These are phyloP conservation scores for Nymphalis urticae DNA, from an alignment of 2,888 invertebrate genomes.

Conservation along the genomic window DNA sequence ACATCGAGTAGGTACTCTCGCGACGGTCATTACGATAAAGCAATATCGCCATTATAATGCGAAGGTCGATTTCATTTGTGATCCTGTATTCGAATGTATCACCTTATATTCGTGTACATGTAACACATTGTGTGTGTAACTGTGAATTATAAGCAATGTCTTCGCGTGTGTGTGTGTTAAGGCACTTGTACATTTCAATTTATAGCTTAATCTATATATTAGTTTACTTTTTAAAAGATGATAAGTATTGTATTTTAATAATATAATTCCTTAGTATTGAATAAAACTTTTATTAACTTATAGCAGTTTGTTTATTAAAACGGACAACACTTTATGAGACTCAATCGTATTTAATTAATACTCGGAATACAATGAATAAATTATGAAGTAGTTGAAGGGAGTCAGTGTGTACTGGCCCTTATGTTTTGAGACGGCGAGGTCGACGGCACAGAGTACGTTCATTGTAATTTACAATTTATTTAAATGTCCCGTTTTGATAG, in stretches of 20 bases:
- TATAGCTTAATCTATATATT: background rate
- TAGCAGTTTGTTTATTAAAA: background rate
- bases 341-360: background rate
- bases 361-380: background rate
- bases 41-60: constrained; percentile 34
- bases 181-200: constrained; percentile 3
- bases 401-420: constrained; percentile 45
- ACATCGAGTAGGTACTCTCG: constrained; percentile 10
- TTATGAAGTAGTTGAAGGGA: background rate
- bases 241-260: too few relatives aligned
- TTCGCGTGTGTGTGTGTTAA: constrained; percentile 29
- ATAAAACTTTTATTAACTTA: too few relatives aligned
- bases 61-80: constrained; percentile 72
- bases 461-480: constrained; percentile 78
- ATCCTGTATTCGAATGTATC: constrained; percentile 61
- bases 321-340: background rate
- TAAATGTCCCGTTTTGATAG: constrained; percentile 72
- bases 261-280: too few relatives aligned
- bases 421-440: constrained; percentile 59
- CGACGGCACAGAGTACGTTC: constrained; percentile 61
- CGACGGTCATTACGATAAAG: constrained; percentile 33
- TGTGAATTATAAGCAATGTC: constrained; percentile 11
- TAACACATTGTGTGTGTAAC: constrained; percentile 13
- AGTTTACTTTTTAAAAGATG: too few relatives aligned
- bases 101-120: constrained; percentile 37